Conservation (phyloP, 2,797 vertebrate species). For the Silurus aristotelis region DNA sequence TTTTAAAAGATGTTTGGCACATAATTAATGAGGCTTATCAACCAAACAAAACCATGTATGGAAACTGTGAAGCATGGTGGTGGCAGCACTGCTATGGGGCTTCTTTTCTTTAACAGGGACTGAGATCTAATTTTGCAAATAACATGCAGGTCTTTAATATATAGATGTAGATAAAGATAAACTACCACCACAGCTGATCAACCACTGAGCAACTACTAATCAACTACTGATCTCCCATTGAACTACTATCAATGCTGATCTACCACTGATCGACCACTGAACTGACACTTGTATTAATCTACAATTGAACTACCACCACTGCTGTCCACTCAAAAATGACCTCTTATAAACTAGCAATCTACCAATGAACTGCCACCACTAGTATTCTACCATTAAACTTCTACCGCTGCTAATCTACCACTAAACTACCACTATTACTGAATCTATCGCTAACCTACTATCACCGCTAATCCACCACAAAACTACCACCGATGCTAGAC, state of each 20-base stretch:
- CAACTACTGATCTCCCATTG: no score
- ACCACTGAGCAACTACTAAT: no score
- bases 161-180: background rate
- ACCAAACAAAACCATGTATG: background rate
- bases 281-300: no score
- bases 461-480: background rate
- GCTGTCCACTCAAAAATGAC: background rate
- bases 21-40: background rate
- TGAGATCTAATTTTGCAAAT: background rate
- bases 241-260: no score
- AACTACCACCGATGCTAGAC: background rate
- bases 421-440: no score
- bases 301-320: no score
- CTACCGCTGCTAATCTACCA: no score
- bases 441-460: background rate
- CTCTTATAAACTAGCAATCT: background rate
- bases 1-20: background rate
- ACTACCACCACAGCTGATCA: no score
- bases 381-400: no score
- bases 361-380: background rate
- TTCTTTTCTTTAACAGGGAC: background rate
- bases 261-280: background rate
- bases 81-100: background rate
- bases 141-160: background rate
- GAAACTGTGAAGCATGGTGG: background rate